Evolutionary conservation across 1,140 invertebrate genomes (phyloP).

Genomic region (Alviniconcha marisindica): DNA sequence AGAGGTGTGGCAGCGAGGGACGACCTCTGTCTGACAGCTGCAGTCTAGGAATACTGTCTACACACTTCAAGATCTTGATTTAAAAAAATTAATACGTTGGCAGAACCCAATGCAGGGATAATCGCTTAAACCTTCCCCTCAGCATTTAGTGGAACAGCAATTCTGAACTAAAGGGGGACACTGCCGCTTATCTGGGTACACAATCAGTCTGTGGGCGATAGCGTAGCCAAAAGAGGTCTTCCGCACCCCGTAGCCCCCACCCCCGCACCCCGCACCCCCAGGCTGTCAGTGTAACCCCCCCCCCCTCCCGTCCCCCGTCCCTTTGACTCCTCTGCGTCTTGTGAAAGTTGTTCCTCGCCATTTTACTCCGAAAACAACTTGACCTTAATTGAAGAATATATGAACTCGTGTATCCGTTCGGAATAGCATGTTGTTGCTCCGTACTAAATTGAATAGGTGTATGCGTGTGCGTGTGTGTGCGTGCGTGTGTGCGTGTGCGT

Average conservation of each 20-base stretch:
- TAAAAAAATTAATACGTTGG: no score
- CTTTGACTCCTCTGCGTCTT: not conserved
- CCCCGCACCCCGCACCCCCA: not conserved
- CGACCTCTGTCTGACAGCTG: no score
- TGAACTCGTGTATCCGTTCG: not conserved
- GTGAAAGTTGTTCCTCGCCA: no score
- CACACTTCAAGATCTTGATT: no score
- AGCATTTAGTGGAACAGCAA: no score
- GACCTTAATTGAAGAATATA: not conserved
- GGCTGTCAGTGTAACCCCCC: not conserved
- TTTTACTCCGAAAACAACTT: not conserved
- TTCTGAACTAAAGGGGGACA: no score
- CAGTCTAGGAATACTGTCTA: no score
- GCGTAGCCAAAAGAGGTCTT: not conserved
- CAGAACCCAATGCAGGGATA: no score
- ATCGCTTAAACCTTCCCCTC: no score
- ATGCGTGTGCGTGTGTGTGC: slow-evolving; percentile 7
- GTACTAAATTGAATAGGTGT: not conserved
- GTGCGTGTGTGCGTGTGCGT: slow-evolving; percentile 28
- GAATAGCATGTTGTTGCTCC: not conserved
- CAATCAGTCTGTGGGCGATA: no score
- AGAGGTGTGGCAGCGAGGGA: no score
- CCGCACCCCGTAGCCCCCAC: not conserved
- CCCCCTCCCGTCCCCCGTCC: not conserved
- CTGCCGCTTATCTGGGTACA: no score